A percentile compares a stretch with the other conserved stretches of the same genome.
Conservation (phyloP, 2,113 vertebrate genomes). For the Oreochromis aureus region DNA sequence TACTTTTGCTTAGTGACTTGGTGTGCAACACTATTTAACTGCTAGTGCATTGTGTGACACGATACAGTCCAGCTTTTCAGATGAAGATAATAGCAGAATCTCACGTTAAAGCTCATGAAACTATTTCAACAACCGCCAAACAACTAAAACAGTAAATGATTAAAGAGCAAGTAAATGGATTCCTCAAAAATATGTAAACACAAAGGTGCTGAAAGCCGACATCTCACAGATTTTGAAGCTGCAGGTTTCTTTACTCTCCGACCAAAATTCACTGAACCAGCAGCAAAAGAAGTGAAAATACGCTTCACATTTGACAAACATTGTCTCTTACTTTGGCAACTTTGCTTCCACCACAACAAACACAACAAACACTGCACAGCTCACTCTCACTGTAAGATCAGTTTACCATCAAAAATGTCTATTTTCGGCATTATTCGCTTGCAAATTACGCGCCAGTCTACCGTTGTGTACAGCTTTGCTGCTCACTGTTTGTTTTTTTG, state of each 20-base stretch:
- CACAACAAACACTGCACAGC: too few relatives aligned
- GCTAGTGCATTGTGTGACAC: background rate
- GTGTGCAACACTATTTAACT: background rate
- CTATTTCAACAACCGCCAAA: background rate
- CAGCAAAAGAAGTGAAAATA: background rate
- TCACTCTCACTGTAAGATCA: background rate
- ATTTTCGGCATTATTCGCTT: background rate
- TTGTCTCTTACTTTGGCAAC: background rate
- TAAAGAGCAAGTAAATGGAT: background rate
- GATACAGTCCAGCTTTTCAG: background rate
- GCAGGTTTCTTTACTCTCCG: background rate
- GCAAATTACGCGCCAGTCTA: background rate
- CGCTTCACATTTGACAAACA: background rate
- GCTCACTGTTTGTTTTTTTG: background rate
- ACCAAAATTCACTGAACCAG: background rate
- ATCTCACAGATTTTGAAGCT: background rate
- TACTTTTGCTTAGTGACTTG: background rate
- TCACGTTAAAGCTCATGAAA: background rate
- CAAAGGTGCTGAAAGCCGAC: background rate
- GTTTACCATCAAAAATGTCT: background rate
- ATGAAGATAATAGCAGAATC: background rate
- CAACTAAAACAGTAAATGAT: background rate
- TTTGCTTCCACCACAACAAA: background rate
- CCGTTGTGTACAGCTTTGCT: background rate
- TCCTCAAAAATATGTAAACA: background rate